Evolutionary conservation across 1,140 invertebrate species (phyloP).

Genomic region (Ruditapes philippinarum): DNA sequence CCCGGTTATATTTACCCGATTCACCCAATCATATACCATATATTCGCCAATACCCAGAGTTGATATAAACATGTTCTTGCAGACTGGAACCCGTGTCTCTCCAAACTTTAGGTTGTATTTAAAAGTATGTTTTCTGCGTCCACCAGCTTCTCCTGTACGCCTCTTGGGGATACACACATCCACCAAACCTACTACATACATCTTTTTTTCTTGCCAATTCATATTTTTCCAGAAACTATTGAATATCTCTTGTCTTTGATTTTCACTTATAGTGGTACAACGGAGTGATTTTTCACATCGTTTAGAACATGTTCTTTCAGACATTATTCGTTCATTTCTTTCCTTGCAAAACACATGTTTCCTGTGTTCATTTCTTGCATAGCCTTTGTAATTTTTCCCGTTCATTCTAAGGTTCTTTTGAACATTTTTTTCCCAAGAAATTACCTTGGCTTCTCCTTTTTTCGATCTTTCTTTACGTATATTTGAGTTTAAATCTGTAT

Average conservation of each 20-base stretch:
- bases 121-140: background rate
- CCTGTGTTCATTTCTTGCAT: background rate
- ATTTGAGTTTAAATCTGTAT: too few species aligned
- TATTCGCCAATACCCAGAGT: conserved; percentile 20
- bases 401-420: background rate
- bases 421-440: background rate
- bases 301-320: conserved; percentile 15
- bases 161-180: background rate
- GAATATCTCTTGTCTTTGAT: background rate
- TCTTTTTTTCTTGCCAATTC: conserved; percentile 1
- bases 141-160: background rate
- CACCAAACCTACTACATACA: background rate
- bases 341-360: background rate
- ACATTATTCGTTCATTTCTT: background rate
- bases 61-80: conserved; percentile 6
- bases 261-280: background rate
- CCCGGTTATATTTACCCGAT: background rate
- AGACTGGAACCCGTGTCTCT: background rate
- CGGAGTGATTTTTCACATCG: background rate
- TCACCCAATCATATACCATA: conserved; percentile 7
- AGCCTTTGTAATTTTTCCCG: background rate
- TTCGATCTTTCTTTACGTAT: too few species aligned
- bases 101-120: background rate
- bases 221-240: background rate
- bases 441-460: background rate